Percentiles rank a stretch among this genome's conserved stretches.
These are phyloP conservation scores for Brachyopa scutellaris DNA, from an alignment of 2,888 invertebrate genomes.

Conservation along the genomic window DNA sequence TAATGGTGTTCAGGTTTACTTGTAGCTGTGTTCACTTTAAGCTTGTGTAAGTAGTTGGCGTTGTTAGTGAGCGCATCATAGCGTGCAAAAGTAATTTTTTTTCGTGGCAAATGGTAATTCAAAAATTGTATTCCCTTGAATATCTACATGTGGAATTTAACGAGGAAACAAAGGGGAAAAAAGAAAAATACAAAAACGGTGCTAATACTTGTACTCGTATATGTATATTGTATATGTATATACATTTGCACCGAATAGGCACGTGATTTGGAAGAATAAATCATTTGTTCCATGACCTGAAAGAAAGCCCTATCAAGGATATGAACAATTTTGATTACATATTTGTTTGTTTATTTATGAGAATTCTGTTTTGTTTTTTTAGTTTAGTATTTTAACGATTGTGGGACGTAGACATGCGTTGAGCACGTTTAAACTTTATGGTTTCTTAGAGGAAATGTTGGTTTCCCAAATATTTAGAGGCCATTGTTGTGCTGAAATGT, in stretches of 20 bases:
- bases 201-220: too few species aligned
- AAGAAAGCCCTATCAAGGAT: not conserved
- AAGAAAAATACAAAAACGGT: too few species aligned
- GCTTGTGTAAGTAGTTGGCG: not conserved
- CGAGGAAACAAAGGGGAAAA: not conserved
- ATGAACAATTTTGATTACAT: not conserved
- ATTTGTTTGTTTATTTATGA: too few species aligned
- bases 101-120: slow-evolving; percentile 36
- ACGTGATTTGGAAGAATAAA: slow-evolving; percentile 11
- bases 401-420: too few species aligned
- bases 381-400: too few species aligned
- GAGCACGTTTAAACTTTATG: too few species aligned
- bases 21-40: slow-evolving; percentile 20
- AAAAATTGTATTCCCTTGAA: slow-evolving; percentile 20
- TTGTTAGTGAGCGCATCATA: slow-evolving; percentile 22
- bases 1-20: too few species aligned
- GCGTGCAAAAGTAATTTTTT: not conserved
- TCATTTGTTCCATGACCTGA: not conserved
- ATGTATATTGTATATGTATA: not conserved
- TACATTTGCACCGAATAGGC: too few species aligned
- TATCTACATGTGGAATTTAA: slow-evolving; percentile 3
- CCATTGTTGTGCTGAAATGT: too few species aligned
- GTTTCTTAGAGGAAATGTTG: too few species aligned
- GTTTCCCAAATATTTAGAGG: too few species aligned
- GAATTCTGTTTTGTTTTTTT: too few species aligned